These are phyloP conservation scores for Prionace glauca DNA, from an alignment of 2,797 vertebrate genomes.

Conservation along the genomic window DNA sequence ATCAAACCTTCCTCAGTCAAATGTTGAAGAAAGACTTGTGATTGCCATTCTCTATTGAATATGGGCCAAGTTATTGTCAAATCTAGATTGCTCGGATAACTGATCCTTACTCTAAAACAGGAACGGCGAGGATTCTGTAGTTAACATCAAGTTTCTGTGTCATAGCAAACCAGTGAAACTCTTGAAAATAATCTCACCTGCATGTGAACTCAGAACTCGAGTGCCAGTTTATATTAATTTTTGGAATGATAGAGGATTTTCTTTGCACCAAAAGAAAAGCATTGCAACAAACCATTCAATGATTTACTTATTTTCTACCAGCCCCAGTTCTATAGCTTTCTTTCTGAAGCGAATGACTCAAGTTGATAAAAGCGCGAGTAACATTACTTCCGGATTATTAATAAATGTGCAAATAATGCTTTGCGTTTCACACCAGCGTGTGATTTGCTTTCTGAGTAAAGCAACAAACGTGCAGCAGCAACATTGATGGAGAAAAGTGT, in stretches of 20 bases:
- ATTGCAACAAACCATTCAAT: not conserved
- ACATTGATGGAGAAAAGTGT: not conserved
- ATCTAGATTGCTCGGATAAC: not conserved
- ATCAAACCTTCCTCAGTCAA: not conserved
- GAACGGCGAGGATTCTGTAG: not conserved
- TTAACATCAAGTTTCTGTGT: not conserved
- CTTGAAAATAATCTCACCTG: not conserved
- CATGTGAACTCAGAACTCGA: not conserved
- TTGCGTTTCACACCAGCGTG: not conserved
- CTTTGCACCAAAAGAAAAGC: not conserved
- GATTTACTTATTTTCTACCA: not conserved
- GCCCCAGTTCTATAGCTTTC: not conserved
- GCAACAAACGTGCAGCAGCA: not conserved
- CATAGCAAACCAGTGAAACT: not conserved
- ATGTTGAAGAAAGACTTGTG: not conserved
- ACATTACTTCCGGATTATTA: not conserved
- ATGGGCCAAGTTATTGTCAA: not conserved
- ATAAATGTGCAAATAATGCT: not conserved
- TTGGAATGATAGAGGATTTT: not conserved
- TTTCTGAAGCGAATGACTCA: not conserved
- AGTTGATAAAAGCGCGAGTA: not conserved
- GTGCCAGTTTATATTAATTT: not conserved
- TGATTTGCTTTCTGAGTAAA: not conserved
- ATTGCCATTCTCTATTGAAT: not conserved
- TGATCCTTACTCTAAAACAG: not conserved